A percentile compares a stretch with the other conserved stretches of the same genome.
Conservation (phyloP, 2,113 vertebrate species). For the Semnopithecus entellus region DNA sequence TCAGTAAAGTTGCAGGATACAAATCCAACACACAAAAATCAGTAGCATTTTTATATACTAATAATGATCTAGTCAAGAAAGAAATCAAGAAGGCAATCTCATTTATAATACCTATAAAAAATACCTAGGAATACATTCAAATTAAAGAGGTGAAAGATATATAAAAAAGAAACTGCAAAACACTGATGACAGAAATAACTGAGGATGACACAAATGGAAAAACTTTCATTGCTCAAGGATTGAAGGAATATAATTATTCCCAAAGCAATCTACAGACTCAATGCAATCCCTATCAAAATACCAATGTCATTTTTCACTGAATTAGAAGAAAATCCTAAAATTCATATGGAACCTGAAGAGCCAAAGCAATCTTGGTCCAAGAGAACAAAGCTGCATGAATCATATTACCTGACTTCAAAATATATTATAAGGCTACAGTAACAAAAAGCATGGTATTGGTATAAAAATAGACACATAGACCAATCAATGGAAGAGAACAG, state of each 20-base stretch:
- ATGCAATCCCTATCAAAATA: background rate
- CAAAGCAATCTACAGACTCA: background rate
- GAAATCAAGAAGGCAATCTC: background rate
- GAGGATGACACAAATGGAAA: background rate
- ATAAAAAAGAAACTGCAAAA: background rate
- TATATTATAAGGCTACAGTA: background rate
- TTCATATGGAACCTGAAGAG: background rate
- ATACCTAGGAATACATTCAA: background rate
- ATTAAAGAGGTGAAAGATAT: background rate
- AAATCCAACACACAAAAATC: background rate
- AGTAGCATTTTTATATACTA: background rate
- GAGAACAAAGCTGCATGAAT: background rate
- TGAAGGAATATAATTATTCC: background rate
- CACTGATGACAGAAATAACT: background rate
- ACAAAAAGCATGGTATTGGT: background rate
- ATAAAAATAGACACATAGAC: background rate
- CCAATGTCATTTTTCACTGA: background rate
- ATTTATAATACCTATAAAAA: background rate
- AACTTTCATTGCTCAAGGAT: background rate
- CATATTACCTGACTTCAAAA: background rate
- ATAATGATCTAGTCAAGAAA: background rate
- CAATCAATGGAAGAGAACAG: background rate
- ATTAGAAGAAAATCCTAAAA: background rate
- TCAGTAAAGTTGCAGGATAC: background rate
- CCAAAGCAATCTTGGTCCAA: background rate